Percentiles rank a stretch among this genome's conserved stretches.
Evolutionary conservation across 2,113 vertebrate species (phyloP).

Genomic region (Catagonus wagneri): DNA sequence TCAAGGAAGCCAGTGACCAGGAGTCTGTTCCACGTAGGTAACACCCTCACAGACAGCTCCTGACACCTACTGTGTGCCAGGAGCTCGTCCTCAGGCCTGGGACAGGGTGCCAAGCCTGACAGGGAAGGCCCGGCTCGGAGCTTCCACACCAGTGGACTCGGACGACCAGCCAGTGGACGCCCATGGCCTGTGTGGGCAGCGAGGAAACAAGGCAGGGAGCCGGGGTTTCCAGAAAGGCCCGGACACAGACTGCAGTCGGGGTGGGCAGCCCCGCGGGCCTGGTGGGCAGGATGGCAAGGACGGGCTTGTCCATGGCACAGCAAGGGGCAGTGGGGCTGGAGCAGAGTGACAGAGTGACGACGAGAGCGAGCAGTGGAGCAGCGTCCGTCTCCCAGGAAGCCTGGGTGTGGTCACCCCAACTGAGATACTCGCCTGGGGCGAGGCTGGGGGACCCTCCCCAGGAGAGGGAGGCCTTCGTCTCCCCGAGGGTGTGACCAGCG

Average conservation of each 20-base stretch:
- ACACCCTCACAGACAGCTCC: no score
- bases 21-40: not conserved
- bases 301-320: no score
- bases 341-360: fast-evolving
- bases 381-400: not conserved
- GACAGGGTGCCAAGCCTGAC: not conserved
- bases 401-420: no score
- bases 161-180: fast-evolving
- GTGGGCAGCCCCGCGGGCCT: no score
- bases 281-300: no score
- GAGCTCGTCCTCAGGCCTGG: not conserved
- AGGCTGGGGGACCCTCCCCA: not conserved
- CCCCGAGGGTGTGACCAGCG: not conserved
- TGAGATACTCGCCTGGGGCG: no score
- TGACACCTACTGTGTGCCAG: not conserved
- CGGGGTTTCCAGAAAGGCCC: no score
- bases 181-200: no score
- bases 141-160: not conserved
- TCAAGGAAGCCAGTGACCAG: not conserved
- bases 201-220: no score
- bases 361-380: no score
- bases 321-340: not conserved
- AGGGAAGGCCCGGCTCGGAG: not conserved
- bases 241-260: no score
- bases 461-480: not conserved